Evolutionary conservation across 1,140 invertebrate genomes (phyloP).

Genomic region (Ectropis grisescens): DNA sequence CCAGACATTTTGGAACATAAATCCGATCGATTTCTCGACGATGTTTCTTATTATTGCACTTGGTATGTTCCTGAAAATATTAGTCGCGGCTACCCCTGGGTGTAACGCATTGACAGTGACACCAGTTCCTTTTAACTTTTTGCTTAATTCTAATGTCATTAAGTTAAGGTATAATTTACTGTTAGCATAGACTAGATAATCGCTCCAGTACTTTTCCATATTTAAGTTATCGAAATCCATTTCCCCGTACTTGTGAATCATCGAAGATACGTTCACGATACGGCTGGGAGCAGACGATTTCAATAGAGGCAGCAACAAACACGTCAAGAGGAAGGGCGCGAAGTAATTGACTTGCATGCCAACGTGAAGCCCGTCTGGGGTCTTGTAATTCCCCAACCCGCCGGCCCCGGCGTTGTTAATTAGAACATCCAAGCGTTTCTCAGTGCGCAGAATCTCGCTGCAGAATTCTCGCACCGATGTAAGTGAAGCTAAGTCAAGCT

Average conservation of each 20-base stretch:
- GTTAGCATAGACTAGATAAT: constrained; percentile 81
- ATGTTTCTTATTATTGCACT: constrained; percentile 27
- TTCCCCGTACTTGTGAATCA: constrained; percentile 80
- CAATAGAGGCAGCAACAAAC: constrained; percentile 73
- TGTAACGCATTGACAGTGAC: constrained; percentile 90
- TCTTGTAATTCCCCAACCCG: constrained; percentile 71
- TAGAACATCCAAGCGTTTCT: constrained; percentile 78
- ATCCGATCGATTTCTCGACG: constrained; percentile 31
- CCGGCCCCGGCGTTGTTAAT: constrained; percentile 84
- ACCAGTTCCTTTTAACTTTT: constrained; percentile 79
- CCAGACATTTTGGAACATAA: constrained; percentile 56
- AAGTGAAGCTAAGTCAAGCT: constrained; percentile 80
- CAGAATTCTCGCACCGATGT: constrained; percentile 82
- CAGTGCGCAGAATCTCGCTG: constrained; percentile 76
- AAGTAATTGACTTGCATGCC: constrained; percentile 93
- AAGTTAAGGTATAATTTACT: constrained; percentile 91
- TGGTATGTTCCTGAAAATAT: constrained; percentile 84
- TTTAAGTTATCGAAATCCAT: constrained; percentile 86
- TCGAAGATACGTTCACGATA: constrained; percentile 88
- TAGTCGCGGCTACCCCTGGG: constrained; percentile 90
- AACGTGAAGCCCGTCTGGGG: constrained; percentile 87
- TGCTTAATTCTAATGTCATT: constrained; percentile 85
- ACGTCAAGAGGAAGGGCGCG: constrained; percentile 86
- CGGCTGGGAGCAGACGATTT: constrained; percentile 84
- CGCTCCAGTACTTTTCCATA: constrained; percentile 76